These are phyloP conservation scores for Melanerpes formicivorus DNA, from an alignment of 2,113 vertebrate genomes.

Conservation along the genomic window DNA sequence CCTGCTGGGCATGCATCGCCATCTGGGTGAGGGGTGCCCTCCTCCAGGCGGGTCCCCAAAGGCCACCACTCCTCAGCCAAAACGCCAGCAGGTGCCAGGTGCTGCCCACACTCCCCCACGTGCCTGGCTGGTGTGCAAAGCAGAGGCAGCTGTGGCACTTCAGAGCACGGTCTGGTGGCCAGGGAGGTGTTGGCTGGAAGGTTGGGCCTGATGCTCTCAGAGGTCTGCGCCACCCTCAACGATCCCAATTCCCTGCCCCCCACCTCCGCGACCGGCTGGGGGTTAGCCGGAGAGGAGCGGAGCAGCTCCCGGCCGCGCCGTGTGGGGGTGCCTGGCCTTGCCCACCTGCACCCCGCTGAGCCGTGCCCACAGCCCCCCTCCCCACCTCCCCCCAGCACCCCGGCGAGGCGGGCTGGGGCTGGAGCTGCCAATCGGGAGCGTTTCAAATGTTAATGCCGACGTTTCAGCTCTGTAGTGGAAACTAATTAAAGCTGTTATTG, in stretches of 20 bases:
- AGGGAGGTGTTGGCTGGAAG: no score
- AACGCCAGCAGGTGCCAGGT: neutral
- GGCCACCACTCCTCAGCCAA: neutral
- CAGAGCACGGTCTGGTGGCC: no score
- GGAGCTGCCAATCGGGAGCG: constrained; percentile 32
- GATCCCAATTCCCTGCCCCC: neutral
- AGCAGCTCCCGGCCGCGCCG: neutral
- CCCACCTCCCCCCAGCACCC: neutral
- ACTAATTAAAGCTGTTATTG: constrained; percentile 79
- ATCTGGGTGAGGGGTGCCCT: neutral
- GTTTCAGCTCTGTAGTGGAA: constrained; percentile 75
- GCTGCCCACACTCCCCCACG: neutral
- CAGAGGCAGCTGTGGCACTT: no score
- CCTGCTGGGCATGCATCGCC: accelerated
- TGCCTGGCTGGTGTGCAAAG: neutral
- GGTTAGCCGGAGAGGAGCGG: neutral
- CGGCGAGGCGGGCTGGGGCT: neutral
- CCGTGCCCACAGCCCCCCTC: neutral
- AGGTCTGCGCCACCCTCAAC: no score
- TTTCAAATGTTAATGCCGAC: constrained; percentile 73
- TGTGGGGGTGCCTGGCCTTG: neutral
- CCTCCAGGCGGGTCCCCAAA: neutral
- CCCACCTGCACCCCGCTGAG: neutral
- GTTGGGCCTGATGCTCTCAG: no score
- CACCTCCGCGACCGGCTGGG: accelerated